Evolutionary conservation across 1,140 invertebrate genomes (phyloP).

Genomic region (Drosophila pseudoobscura): DNA sequence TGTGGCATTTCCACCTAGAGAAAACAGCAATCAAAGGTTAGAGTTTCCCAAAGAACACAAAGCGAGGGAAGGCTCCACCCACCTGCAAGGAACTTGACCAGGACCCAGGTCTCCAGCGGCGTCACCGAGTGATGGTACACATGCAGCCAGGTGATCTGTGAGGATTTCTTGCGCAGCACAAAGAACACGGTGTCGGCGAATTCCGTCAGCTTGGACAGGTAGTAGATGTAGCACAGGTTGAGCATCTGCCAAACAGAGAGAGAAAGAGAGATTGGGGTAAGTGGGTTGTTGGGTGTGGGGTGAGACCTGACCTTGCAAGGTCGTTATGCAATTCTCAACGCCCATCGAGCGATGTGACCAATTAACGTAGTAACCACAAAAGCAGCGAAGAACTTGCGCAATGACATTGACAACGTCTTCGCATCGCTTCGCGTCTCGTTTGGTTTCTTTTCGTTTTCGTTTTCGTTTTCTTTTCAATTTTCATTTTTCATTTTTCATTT

Average conservation of each 20-base stretch:
- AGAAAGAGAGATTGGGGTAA: constrained; percentile 4
- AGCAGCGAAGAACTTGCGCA: constrained; percentile 30
- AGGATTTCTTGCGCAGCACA: constrained; percentile 95
- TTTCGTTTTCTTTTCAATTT: constrained; percentile 19
- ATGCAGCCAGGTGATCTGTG: constrained; percentile 95
- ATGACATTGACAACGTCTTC: constrained; percentile 54
- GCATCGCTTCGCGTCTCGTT: constrained; percentile 32
- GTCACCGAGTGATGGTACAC: constrained; percentile 98
- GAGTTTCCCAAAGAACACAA: not conserved
- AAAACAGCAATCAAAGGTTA: constrained; percentile 1
- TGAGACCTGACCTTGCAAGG: constrained; percentile 49
- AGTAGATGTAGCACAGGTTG: constrained; percentile 97
- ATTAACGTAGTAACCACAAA: constrained; percentile 34
- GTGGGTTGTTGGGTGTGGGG: constrained; percentile 1
- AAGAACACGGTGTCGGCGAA: constrained; percentile 98
- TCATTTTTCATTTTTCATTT: constrained; percentile 26
- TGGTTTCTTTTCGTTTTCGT: constrained; percentile 17
- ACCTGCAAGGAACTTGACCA: constrained; percentile 97
- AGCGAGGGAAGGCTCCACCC: constrained; percentile 50
- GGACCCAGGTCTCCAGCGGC: constrained; percentile 97
- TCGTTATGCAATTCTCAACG: constrained; percentile 19
- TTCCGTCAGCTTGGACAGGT: constrained; percentile 98
- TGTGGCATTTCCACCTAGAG: constrained; percentile 93
- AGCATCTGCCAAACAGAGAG: constrained; percentile 89
- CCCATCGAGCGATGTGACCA: constrained; percentile 41